Percentiles rank a stretch among this genome's conserved stretches.
phyloP scores from a whole-genome alignment of 1,140 invertebrate species.

The Hestina assimilis region DNA sequence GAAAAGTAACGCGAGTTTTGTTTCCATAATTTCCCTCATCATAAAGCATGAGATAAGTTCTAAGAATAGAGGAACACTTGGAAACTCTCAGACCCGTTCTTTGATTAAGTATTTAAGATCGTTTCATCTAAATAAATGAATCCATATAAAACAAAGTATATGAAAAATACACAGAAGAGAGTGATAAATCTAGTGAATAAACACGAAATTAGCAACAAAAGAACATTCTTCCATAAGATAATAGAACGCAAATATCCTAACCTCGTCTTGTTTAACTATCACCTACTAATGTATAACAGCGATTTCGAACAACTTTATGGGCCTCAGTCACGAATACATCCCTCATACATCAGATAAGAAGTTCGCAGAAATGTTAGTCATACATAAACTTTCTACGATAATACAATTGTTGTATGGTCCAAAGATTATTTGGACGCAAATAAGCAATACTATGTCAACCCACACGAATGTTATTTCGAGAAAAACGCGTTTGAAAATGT shows the following conservation, averaged over 20 bases:
- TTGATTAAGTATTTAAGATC: no score
- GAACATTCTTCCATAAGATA: neutral
- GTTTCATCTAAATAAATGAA: no score
- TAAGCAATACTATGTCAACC: neutral
- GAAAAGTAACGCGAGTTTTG: no score
- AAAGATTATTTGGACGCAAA: neutral
- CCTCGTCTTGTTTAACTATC: neutral
- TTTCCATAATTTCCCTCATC: no score
- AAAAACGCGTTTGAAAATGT: no score
- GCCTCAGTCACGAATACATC: constrained; percentile 30
- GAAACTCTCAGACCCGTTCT: no score
- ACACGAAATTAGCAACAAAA: neutral
- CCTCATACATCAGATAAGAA: constrained; percentile 32
- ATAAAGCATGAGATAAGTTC: no score
- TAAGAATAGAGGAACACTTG: no score
- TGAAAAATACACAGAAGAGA: no score
- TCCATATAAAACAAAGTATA: no score
- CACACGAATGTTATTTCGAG: no score
- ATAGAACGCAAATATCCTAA: constrained; percentile 3
- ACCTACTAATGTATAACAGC: constrained; percentile 26
- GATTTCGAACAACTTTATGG: constrained; percentile 34
- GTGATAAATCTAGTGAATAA: no score
- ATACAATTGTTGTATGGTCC: constrained; percentile 24
- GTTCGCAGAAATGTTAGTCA: constrained; percentile 26
- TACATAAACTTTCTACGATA: constrained; percentile 25